These are phyloP conservation scores for Procambarus virginalis DNA, from an alignment of 1,140 invertebrate species.

Conservation along the genomic window DNA sequence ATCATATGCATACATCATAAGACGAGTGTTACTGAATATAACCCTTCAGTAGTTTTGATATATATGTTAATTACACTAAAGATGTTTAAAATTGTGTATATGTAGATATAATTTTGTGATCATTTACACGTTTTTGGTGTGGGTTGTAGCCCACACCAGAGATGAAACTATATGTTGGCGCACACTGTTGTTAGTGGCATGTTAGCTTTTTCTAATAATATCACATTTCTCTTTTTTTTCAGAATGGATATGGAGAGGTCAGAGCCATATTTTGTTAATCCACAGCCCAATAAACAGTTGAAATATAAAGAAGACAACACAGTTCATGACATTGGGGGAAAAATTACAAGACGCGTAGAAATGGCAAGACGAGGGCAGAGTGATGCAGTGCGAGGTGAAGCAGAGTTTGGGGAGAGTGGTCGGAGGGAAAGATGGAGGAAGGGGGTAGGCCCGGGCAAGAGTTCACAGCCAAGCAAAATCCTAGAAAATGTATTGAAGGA, in stretches of 20 bases:
- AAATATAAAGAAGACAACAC: slow-evolving; percentile 25
- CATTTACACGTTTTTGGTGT: too few relatives aligned
- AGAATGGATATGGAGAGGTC: slow-evolving; percentile 30
- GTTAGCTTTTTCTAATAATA: not conserved
- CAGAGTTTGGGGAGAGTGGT: not conserved
- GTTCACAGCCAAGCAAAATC: not conserved
- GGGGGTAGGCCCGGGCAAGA: not conserved
- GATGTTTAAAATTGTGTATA: too few relatives aligned
- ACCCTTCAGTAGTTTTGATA: too few relatives aligned
- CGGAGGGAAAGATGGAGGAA: not conserved
- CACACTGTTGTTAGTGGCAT: too few relatives aligned
- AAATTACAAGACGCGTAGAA: too few relatives aligned
- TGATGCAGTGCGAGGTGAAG: not conserved
- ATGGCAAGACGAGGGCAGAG: not conserved
- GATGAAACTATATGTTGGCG: too few relatives aligned
- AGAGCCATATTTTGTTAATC: not conserved
- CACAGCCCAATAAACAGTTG: not conserved
- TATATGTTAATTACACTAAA: too few relatives aligned
- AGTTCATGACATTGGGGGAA: not conserved
- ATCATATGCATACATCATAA: too few relatives aligned
- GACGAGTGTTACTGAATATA: too few relatives aligned
- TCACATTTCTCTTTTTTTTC: not conserved
- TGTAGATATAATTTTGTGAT: too few relatives aligned
- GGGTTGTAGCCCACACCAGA: too few relatives aligned
- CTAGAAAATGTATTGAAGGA: slow-evolving; percentile 8